phyloP scores from a whole-genome alignment of 1,140 invertebrate species.

The Pseudachorutes palmiensis region DNA sequence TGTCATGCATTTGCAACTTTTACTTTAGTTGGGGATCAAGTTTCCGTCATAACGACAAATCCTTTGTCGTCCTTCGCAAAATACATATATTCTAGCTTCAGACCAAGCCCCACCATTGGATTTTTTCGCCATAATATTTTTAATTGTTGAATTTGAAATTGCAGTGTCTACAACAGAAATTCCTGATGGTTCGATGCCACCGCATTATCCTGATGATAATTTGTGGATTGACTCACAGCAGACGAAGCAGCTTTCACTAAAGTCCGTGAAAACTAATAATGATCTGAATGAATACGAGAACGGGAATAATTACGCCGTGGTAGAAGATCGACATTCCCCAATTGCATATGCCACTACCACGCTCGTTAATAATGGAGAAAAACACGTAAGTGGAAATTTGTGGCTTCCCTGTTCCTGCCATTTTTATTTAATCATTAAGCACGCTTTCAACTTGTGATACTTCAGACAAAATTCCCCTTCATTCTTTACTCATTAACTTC shows the following conservation, averaged over 20 bases:
- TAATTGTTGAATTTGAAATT: neutral
- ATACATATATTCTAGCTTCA: no score
- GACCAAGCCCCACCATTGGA: no score
- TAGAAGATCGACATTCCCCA: constrained; percentile 39
- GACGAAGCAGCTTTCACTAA: constrained; percentile 34
- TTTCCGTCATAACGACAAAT: no score
- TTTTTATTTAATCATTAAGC: no score
- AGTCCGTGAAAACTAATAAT: constrained; percentile 34
- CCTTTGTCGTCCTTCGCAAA: no score
- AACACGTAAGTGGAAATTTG: constrained; percentile 30
- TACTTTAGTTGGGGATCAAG: no score
- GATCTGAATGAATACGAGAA: constrained; percentile 39
- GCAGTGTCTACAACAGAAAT: constrained; percentile 36
- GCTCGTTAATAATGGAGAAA: constrained; percentile 39
- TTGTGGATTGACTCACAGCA: constrained; percentile 37
- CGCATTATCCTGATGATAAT: constrained; percentile 37
- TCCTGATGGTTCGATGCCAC: constrained; percentile 38
- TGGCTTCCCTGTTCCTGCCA: no score
- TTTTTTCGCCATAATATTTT: neutral
- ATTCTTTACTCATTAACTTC: no score
- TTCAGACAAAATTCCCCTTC: constrained; percentile 5
- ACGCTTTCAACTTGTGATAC: no score
- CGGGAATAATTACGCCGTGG: constrained; percentile 38
- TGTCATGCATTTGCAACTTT: no score
- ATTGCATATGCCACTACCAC: constrained; percentile 41